These are phyloP conservation scores for Gambusia affinis DNA, from an alignment of 2,113 vertebrate species.

Conservation along the genomic window DNA sequence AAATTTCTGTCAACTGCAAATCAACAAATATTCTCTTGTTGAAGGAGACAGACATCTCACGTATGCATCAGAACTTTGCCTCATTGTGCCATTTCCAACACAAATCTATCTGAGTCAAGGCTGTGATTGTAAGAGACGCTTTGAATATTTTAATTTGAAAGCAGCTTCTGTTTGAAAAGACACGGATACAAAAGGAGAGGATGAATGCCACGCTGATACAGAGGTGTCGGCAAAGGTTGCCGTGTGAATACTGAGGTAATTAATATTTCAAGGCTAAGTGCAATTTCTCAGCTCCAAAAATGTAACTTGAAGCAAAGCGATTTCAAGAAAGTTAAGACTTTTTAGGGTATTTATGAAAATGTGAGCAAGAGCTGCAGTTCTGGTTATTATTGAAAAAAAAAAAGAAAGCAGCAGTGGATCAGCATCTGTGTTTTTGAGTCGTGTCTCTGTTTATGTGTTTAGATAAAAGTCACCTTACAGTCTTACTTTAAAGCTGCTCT, in stretches of 20 bases:
- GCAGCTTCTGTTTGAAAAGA: constrained; percentile 10
- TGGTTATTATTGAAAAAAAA: constrained; percentile 2
- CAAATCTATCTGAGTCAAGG: constrained; percentile 4
- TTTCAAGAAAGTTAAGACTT: constrained; percentile 9
- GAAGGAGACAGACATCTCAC: neutral
- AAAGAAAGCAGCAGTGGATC: neutral
- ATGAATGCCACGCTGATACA: constrained; percentile 34
- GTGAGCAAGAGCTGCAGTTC: neutral
- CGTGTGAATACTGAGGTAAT: constrained; percentile 19
- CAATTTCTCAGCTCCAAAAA: neutral
- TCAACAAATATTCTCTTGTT: neutral
- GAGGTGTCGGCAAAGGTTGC: constrained; percentile 22
- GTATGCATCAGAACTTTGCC: neutral
- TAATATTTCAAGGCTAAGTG: neutral
- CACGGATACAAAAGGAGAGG: constrained; percentile 1
- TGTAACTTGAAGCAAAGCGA: neutral
- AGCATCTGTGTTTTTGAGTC: neutral
- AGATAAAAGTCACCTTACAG: constrained; percentile 9
- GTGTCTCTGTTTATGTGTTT: constrained; percentile 21
- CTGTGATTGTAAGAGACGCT: constrained; percentile 5
- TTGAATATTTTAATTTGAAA: constrained; percentile 34
- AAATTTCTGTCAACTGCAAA: too few relatives aligned
- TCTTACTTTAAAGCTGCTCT: constrained; percentile 42
- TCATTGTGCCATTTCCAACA: constrained; percentile 24
- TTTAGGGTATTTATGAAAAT: neutral